Evolutionary conservation across 2,113 vertebrate species (phyloP).

Genomic region (Protobothrops mucrosquamatus): DNA sequence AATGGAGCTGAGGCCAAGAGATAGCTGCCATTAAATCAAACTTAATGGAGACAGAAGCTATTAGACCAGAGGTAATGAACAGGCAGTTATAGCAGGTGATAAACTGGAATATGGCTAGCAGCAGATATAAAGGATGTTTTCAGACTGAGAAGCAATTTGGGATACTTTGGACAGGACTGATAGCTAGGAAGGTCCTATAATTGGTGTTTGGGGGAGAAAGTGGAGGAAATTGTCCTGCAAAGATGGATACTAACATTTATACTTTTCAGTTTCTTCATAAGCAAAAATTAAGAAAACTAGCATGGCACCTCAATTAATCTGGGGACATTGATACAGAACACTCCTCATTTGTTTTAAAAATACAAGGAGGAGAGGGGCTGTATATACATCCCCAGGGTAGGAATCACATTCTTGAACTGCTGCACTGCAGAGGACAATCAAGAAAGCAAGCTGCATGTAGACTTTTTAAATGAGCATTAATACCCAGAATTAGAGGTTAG

Average conservation of each 20-base stretch:
- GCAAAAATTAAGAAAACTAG: not conserved
- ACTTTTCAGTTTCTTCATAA: not conserved
- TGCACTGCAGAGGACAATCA: too few relatives aligned
- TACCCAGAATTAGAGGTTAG: too few relatives aligned
- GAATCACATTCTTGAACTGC: too few relatives aligned
- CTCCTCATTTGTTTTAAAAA: not conserved
- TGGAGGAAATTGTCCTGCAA: not conserved
- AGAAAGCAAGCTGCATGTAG: too few relatives aligned
- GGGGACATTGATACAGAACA: not conserved
- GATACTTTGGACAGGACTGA: not conserved
- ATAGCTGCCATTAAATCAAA: not conserved
- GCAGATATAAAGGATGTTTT: not conserved
- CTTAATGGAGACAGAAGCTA: not conserved
- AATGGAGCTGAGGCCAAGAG: not conserved
- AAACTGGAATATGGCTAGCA: not conserved
- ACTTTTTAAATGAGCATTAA: too few relatives aligned
- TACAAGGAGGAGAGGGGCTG: not conserved
- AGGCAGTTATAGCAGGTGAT: not conserved
- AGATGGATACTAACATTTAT: not conserved
- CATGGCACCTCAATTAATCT: not conserved
- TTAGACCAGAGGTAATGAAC: not conserved
- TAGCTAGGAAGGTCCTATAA: not conserved
- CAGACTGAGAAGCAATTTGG: not conserved
- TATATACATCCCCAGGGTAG: not conserved
- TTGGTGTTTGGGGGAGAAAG: not conserved